Base-by-base conservation (phyloP, 2,888 invertebrate species). In the Allophyes oxyacanthae region DNA sequence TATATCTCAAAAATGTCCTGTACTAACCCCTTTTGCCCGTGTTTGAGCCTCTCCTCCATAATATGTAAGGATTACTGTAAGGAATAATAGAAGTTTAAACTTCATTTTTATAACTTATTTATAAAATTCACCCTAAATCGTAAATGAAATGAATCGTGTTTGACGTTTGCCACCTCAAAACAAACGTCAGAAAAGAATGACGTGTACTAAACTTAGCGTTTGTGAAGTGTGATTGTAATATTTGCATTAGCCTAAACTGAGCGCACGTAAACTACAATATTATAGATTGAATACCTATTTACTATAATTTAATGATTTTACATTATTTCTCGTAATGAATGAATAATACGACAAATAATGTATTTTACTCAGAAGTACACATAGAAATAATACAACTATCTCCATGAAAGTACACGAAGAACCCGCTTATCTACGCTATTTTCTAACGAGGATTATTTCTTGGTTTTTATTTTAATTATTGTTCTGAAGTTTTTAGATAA, bases 41-140 rank as follows among this genome's bases (percentile, higher is more conserved):
- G 74, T 82, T 80, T 94, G 94, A 1, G 92, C 94, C 36, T 86
- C 77, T 36, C 87, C 87, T 79, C 90, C 84, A 72, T 94, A 90
- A 63, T 88, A 94, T 9, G 89, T 86, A 58, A 94, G 73, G 9
- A 92, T 69, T 66, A 87, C 78, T 52, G 88, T 78, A 52, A 94
- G 79, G 64, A 92, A 78, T 69, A 94, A 76, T 42, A 92, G 69
- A n/a, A 81, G 78, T 78, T 87, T 87, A 49, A 81, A 83, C 68
- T 90, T 90, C 93, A 94, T 94, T 83, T 76, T 89, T 50, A 5
- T 45, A 56, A 37, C 49, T 51, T 49, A 50, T 4, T 37, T 30
- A 0, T 50, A 15, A 32, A 52, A 38, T 44, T 37, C n/a, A 50
- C 46, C 36, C 11, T 10, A 30, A 51, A 53, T 30, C 10, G 9